These are phyloP conservation scores for Muscicapa striata DNA, from an alignment of 2,797 vertebrate genomes.

Conservation along the genomic window DNA sequence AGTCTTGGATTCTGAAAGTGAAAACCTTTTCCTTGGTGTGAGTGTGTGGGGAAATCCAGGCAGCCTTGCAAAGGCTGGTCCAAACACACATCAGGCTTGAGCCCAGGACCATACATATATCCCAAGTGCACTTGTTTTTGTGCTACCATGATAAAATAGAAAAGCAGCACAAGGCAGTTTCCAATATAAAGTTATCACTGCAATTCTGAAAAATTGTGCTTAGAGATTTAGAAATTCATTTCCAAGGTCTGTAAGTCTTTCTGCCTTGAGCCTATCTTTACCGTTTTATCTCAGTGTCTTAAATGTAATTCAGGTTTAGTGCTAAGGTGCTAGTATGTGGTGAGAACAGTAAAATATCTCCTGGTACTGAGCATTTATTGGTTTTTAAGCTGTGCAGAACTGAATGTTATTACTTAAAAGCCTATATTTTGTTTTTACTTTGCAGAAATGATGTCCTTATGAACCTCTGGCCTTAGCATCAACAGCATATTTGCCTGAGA, in stretches of 20 bases:
- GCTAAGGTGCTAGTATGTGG: not conserved
- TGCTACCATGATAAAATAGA: not conserved
- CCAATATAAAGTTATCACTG: constrained; percentile 3
- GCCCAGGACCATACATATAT: not conserved
- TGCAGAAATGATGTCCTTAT: not conserved
- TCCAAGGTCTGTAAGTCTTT: not conserved
- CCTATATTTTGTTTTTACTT: not conserved
- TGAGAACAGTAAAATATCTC: not conserved
- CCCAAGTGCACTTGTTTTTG: not conserved
- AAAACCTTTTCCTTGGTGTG: not conserved
- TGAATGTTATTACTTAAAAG: not conserved
- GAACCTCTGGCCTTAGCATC: not conserved
- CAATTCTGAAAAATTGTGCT: not conserved
- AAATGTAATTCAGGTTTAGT: not conserved
- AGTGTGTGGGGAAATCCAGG: not conserved
- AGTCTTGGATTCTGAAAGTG: not conserved
- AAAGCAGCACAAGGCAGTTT: not conserved
- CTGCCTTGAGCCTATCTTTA: not conserved
- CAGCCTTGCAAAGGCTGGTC: not conserved
- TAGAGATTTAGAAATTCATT: constrained; percentile 32
- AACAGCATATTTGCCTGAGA: not conserved
- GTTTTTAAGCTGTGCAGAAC: not conserved
- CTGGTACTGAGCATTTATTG: not conserved
- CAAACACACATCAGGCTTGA: not conserved
- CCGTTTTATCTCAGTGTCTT: not conserved